Percentiles rank a stretch among this genome's conserved stretches.
Evolutionary conservation across 2,797 vertebrate species (phyloP).

Genomic region (Corythornis leucogaster): DNA sequence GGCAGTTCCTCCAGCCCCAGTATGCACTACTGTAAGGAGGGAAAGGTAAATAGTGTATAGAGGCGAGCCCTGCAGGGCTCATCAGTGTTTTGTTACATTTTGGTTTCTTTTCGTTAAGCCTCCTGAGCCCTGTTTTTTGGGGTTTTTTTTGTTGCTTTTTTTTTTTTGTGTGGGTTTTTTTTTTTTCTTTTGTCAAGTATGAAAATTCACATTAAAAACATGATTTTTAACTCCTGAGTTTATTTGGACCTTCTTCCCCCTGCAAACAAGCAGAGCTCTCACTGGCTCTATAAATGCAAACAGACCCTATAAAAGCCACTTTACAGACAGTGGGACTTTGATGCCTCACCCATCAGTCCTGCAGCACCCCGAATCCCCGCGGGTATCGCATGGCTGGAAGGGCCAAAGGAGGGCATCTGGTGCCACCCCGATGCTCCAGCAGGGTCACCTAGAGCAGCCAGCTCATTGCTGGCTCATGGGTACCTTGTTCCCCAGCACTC

Average conservation of each 20-base stretch:
- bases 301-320: too few relatives aligned
- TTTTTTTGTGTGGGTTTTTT: too few relatives aligned
- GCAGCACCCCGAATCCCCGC: too few relatives aligned
- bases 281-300: not conserved
- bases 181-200: not conserved
- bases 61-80: not conserved
- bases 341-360: too few relatives aligned
- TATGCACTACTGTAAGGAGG: slow-evolving; percentile 23
- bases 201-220: slow-evolving; percentile 53
- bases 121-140: not conserved
- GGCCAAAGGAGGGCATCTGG: too few relatives aligned
- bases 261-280: not conserved
- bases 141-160: too few relatives aligned
- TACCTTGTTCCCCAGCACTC: too few relatives aligned
- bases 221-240: not conserved
- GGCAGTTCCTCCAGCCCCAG: slow-evolving; percentile 72
- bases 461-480: too few relatives aligned
- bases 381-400: too few relatives aligned
- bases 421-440: too few relatives aligned
- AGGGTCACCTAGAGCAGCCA: too few relatives aligned
- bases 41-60: not conserved
- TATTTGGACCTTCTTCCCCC: not conserved
- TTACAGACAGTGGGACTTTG: too few relatives aligned
- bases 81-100: not conserved
- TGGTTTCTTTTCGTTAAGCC: not conserved